A percentile compares a stretch with the other conserved stretches of the same genome.
phyloP scores from a whole-genome alignment of 2,888 invertebrate species.

The Carterocephalus palaemon region DNA sequence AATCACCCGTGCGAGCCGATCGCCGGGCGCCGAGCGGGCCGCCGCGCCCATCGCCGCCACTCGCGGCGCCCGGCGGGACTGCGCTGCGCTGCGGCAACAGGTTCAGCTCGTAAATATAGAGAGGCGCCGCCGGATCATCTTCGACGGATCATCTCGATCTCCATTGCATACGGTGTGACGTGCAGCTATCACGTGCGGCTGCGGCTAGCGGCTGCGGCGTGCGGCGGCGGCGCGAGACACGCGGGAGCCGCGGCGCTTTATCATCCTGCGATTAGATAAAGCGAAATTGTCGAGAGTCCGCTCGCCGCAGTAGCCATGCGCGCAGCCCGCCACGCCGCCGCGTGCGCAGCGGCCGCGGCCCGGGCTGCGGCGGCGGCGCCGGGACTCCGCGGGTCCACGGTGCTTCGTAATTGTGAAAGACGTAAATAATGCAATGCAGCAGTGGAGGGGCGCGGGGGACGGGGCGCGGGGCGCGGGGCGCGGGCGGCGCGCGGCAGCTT shows the following conservation, averaged over 20 bases:
- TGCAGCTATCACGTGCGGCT: too few relatives aligned
- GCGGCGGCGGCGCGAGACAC: slow-evolving; percentile 35
- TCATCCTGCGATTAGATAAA: slow-evolving; percentile 68
- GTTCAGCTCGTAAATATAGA: too few relatives aligned
- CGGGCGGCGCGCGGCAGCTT: slow-evolving; percentile 12
- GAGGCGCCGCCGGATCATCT: too few relatives aligned
- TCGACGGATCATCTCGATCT: too few relatives aligned
- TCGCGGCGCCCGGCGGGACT: too few relatives aligned
- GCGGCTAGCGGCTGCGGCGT: neutral
- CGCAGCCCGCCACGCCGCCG: slow-evolving; percentile 43
- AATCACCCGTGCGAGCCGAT: too few relatives aligned
- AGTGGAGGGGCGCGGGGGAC: slow-evolving; percentile 1
- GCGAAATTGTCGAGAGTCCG: slow-evolving; percentile 48
- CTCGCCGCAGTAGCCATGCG: slow-evolving; percentile 51
- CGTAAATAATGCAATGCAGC: slow-evolving; percentile 12
- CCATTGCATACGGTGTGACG: too few relatives aligned
- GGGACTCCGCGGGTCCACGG: neutral
- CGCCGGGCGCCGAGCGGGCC: too few relatives aligned
- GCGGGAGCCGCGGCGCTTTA: slow-evolving; percentile 44
- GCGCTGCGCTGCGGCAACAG: too few relatives aligned
- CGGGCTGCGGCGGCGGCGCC: slow-evolving; percentile 27
- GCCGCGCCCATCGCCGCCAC: neutral
- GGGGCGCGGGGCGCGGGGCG: slow-evolving; percentile 9
- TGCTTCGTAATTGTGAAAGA: neutral
- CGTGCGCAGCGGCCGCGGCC: slow-evolving; percentile 37